Percentiles rank a stretch among this genome's conserved stretches.
Evolutionary conservation across 2,888 invertebrate species (phyloP).

Genomic region (Cosmopolites sordidus): DNA sequence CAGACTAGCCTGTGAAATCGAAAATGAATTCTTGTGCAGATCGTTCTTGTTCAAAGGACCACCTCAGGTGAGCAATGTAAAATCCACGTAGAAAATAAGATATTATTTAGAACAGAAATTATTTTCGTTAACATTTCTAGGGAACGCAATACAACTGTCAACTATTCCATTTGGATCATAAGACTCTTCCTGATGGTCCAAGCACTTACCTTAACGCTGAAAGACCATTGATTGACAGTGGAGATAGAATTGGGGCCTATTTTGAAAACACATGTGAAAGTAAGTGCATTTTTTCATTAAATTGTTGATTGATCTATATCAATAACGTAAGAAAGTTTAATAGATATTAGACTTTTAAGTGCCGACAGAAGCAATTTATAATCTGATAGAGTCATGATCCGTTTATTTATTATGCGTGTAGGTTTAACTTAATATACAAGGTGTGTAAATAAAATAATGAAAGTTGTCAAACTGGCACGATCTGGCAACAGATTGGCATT

Average conservation of each 20-base stretch:
- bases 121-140: slow-evolving; percentile 9
- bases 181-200: slow-evolving; percentile 86
- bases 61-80: slow-evolving; percentile 17
- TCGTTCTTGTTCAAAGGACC: slow-evolving; percentile 69
- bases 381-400: no score
- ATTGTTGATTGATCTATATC: no score
- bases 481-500: no score
- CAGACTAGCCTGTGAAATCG: slow-evolving; percentile 84
- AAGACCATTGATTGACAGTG: slow-evolving; percentile 84
- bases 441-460: no score
- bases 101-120: not conserved
- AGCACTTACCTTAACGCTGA: slow-evolving; percentile 87
- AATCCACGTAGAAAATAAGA: not conserved
- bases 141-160: slow-evolving; percentile 81
- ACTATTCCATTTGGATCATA: slow-evolving; percentile 87
- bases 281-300: no score
- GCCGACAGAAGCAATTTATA: no score
- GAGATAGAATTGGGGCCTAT: slow-evolving; percentile 84
- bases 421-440: no score
- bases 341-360: no score
- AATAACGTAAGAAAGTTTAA: no score
- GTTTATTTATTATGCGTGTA: no score
- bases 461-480: no score
- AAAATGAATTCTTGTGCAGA: slow-evolving; percentile 88
- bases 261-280: slow-evolving; percentile 89